Percentiles rank a stretch among this genome's conserved stretches.
These are phyloP conservation scores for Heterotilapia buettikoferi DNA, from an alignment of 2,113 vertebrate genomes.

Conservation along the genomic window DNA sequence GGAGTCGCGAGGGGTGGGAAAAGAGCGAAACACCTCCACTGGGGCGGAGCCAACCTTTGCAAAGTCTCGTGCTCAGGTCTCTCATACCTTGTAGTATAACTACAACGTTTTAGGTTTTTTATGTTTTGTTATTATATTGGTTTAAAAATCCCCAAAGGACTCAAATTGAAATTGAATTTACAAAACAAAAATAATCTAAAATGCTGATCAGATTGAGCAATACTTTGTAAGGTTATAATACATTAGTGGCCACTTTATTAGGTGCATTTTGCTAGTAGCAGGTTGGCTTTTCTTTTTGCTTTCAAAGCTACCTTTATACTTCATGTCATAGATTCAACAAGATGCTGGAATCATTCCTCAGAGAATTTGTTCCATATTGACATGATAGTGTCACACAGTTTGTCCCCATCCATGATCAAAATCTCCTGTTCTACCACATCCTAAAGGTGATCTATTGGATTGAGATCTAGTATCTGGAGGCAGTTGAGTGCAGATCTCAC, in stretches of 20 bases:
- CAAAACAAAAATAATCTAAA: background rate
- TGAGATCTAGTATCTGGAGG: background rate
- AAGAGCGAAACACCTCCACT: background rate
- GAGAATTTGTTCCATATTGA: background rate
- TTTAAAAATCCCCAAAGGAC: background rate
- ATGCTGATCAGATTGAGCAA: background rate
- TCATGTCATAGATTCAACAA: background rate
- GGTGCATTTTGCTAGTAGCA: background rate
- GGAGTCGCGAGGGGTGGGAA: fast-evolving
- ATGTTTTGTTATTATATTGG: background rate
- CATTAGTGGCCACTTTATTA: background rate
- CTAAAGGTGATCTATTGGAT: background rate
- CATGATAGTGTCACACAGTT: background rate
- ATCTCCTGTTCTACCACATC: background rate
- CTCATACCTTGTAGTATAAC: background rate
- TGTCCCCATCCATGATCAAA: background rate
- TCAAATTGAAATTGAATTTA: background rate
- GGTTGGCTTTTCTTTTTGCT: background rate
- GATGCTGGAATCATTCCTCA: background rate
- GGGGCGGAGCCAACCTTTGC: background rate
- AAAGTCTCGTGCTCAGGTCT: background rate
- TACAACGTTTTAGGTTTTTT: background rate
- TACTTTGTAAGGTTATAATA: background rate
- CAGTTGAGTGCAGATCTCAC: background rate
- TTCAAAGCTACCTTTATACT: background rate